A percentile compares a stretch with the other conserved stretches of the same genome.
These are phyloP conservation scores for Heterodera schachtii DNA, from an alignment of 1,140 invertebrate genomes.

Conservation along the genomic window DNA sequence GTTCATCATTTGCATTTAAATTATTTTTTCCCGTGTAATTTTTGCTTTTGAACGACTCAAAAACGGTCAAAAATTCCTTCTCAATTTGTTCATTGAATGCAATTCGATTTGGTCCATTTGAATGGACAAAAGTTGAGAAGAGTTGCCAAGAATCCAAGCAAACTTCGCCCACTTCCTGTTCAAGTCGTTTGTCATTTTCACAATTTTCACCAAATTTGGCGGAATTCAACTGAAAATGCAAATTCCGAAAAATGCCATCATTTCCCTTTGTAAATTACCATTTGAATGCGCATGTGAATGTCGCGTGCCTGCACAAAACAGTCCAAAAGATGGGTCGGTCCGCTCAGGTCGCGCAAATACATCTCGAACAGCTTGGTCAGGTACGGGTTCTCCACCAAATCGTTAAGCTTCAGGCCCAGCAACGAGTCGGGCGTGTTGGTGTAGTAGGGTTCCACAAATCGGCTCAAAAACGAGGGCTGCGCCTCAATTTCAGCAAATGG, in stretches of 20 bases:
- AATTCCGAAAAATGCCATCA: not conserved
- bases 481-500: not conserved
- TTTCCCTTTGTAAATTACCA: not conserved
- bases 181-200: not conserved
- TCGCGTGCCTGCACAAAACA: constrained; percentile 51
- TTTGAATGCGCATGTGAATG: constrained; percentile 42
- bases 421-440: constrained; percentile 48
- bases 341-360: constrained; percentile 49
- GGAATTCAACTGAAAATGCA: not conserved
- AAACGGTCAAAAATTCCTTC: constrained; percentile 32
- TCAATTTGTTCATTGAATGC: constrained; percentile 18
- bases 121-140: constrained; percentile 42
- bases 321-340: constrained; percentile 46
- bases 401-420: constrained; percentile 47
- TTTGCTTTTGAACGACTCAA: not conserved
- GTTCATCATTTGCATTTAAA: not conserved
- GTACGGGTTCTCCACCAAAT: constrained; percentile 39
- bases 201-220: not conserved
- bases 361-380: constrained; percentile 48
- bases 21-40: not conserved
- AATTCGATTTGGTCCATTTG: constrained; percentile 42
- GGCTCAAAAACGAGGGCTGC: constrained; percentile 28
- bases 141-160: constrained; percentile 49
- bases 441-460: constrained; percentile 37
- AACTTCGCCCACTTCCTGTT: constrained; percentile 31